Evolutionary conservation across 2,888 invertebrate genomes (phyloP).

Genomic region (Heliconius erato): DNA sequence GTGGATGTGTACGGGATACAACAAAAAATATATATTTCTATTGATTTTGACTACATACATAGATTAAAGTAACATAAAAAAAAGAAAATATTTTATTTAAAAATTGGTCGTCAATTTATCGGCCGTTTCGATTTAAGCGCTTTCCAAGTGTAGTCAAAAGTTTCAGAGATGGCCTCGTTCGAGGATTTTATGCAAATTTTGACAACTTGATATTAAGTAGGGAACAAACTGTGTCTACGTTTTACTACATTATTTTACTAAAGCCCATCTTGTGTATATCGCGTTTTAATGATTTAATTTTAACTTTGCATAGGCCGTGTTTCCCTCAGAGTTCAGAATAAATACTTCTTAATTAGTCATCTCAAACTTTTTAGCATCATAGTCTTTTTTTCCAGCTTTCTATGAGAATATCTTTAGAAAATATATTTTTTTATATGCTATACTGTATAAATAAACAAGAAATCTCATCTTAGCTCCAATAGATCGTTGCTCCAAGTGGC

Average conservation of each 20-base stretch:
- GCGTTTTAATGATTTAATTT: slow-evolving; percentile 49
- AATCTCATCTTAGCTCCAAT: slow-evolving; percentile 27
- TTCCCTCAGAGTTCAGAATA: not conserved
- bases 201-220: slow-evolving; percentile 73
- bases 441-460: not conserved
- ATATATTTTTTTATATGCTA: not conserved
- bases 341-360: slow-evolving; percentile 5
- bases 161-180: slow-evolving; percentile 68
- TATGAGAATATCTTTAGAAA: not conserved
- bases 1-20: no score
- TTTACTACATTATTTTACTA: slow-evolving; percentile 65
- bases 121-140: slow-evolving; percentile 80
- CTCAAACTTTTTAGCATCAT: not conserved
- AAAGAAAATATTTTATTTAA: slow-evolving; percentile 50
- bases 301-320: slow-evolving; percentile 29
- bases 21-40: not conserved
- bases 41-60: not conserved
- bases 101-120: slow-evolving; percentile 75
- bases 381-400: not conserved
- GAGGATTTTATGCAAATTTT: slow-evolving; percentile 82
- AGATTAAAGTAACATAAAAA: not conserved
- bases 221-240: slow-evolving; percentile 72
- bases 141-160: slow-evolving; percentile 77
- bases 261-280: slow-evolving; percentile 49
- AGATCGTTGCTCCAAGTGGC: slow-evolving; percentile 31